Conservation (phyloP, 1,140 invertebrate genomes). For the Teleogryllus occipitalis region DNA sequence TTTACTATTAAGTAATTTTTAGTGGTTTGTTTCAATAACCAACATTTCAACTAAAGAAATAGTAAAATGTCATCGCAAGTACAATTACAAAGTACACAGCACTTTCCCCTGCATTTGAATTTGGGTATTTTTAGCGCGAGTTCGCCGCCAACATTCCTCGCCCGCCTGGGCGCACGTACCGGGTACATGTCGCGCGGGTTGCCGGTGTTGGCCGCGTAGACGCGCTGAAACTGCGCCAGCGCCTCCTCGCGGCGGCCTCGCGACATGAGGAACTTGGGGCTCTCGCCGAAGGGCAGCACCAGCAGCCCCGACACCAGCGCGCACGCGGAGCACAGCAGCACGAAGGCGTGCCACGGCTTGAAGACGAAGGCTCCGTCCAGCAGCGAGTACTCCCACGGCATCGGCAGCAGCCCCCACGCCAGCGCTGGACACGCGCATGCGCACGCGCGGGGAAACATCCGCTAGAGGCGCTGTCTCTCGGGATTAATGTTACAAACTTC, state of each 20-base stretch:
- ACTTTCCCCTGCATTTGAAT: neutral
- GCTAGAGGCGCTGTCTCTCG: no score
- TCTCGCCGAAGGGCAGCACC: conserved; percentile 56
- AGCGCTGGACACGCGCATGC: conserved; percentile 45
- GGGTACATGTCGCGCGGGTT: conserved; percentile 36
- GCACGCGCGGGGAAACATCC: no score
- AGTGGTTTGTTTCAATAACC: neutral
- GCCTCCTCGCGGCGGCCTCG: conserved; percentile 44
- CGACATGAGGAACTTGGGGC: conserved; percentile 56
- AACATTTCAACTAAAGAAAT: neutral
- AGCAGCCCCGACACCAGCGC: conserved; percentile 46
- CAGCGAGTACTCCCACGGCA: conserved; percentile 36
- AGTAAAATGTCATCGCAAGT: neutral
- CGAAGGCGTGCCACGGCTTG: conserved; percentile 59
- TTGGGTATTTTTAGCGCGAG: neutral
- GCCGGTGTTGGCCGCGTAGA: conserved; percentile 45
- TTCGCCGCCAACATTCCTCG: neutral
- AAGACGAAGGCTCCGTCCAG: conserved; percentile 38
- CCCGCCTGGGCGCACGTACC: conserved; percentile 24
- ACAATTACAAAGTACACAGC: neutral
- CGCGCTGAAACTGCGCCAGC: conserved; percentile 43
- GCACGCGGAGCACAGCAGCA: conserved; percentile 53
- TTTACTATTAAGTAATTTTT: neutral
- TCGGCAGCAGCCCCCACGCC: conserved; percentile 57
- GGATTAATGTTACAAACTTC: no score